Conservation (phyloP, 1,140 invertebrate genomes). For the Diploscapter pachys region DNA sequence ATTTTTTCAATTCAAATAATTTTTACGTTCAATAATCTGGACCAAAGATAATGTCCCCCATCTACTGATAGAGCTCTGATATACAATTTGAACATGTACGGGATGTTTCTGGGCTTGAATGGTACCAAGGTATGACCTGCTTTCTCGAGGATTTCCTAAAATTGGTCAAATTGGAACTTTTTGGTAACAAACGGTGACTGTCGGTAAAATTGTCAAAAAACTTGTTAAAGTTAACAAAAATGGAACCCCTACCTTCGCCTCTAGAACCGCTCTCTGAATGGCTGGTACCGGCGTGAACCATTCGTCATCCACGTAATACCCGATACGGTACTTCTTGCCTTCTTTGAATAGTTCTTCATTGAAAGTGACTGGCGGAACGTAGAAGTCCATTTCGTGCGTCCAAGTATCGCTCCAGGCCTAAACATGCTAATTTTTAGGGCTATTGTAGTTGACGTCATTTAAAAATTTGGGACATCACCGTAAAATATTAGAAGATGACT, state of each 20-base stretch:
- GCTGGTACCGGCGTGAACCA: slow-evolving; percentile 58
- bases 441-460: too few relatives aligned
- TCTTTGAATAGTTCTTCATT: slow-evolving; percentile 22
- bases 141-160: slow-evolving; percentile 30
- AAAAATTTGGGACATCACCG: too few relatives aligned
- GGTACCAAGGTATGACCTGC: slow-evolving; percentile 56
- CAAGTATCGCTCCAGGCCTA: slow-evolving; percentile 34
- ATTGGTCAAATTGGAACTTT: too few relatives aligned
- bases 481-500: too few relatives aligned
- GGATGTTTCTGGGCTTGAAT: slow-evolving; percentile 43
- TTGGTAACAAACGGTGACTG: too few relatives aligned
- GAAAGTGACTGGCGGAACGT: slow-evolving; percentile 40
- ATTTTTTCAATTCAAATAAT: slow-evolving; percentile 9
- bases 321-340: slow-evolving; percentile 50
- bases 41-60: background rate
- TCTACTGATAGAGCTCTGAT: slow-evolving; percentile 32
- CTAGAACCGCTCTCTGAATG: slow-evolving; percentile 51
- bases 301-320: slow-evolving; percentile 57
- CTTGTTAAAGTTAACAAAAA: too few relatives aligned
- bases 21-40: slow-evolving; percentile 11
- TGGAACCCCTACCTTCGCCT: slow-evolving; percentile 41
- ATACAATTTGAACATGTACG: slow-evolving; percentile 27
- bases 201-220: too few relatives aligned
- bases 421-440: background rate
- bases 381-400: slow-evolving; percentile 27